Percentiles rank a stretch among this genome's conserved stretches.
Conservation (phyloP, 2,797 vertebrate genomes). For the Orientallactaga sibirica region DNA sequence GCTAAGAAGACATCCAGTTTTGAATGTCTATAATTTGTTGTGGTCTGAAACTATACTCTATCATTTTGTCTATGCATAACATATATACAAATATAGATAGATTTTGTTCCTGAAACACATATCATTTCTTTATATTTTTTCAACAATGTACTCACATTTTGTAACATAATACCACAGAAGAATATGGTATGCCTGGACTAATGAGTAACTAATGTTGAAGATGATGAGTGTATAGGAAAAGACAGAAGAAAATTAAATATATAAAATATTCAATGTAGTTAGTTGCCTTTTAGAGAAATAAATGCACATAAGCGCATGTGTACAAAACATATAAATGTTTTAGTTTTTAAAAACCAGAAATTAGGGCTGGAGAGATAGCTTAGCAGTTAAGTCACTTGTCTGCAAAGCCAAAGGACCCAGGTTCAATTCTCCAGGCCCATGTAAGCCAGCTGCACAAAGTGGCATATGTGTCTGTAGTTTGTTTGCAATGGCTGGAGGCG, state of each 20-base stretch:
- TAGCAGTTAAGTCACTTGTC: too few relatives aligned
- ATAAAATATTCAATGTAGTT: background rate
- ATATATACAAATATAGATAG: background rate
- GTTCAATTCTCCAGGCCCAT: too few relatives aligned
- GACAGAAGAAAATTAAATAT: background rate
- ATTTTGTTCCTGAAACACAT: background rate
- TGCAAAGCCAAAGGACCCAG: too few relatives aligned
- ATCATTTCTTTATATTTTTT: background rate
- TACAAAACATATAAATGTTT: background rate
- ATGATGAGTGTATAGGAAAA: background rate
- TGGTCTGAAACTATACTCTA: background rate
- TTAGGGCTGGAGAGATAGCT: too few relatives aligned
- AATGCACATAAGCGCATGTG: background rate
- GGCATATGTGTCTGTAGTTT: too few relatives aligned
- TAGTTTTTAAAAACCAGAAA: background rate
- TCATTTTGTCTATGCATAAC: background rate
- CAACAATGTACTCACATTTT: background rate
- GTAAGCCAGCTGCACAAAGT: too few relatives aligned
- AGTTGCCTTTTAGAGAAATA: background rate
- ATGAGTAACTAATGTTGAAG: background rate
- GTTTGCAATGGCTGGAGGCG: too few relatives aligned
- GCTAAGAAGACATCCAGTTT: background rate
- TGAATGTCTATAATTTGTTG: background rate
- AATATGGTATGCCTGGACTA: background rate
- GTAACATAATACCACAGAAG: background rate